Conservation (phyloP, 2,797 vertebrate genomes). For the Agapornis canus region DNA sequence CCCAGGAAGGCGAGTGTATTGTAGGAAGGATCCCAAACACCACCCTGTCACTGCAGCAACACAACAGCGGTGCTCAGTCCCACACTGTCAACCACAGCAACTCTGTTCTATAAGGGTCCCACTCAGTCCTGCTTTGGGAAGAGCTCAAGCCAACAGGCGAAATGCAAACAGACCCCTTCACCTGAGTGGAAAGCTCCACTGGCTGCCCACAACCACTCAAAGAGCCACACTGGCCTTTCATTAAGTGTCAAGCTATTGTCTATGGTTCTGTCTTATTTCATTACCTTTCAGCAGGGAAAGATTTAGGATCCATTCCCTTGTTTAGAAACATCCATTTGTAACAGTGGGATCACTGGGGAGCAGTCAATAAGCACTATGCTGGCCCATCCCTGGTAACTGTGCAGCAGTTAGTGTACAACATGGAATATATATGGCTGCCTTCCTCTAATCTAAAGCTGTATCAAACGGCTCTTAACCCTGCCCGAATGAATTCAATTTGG, state of each 20-base stretch:
- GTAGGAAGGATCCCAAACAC: not conserved
- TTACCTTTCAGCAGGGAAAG: conserved; percentile 23
- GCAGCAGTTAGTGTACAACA: conserved; percentile 33
- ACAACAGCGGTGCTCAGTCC: not conserved
- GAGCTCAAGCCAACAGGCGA: not conserved
- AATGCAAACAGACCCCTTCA: not conserved
- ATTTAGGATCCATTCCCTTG: conserved; percentile 52
- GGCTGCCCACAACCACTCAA: not conserved
- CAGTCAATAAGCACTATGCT: not conserved
- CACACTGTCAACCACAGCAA: not conserved
- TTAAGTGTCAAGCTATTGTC: not conserved
- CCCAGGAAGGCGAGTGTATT: not conserved
- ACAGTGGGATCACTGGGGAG: conserved; percentile 14
- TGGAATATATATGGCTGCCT: conserved; percentile 60
- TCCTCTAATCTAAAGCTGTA: conserved; percentile 64
- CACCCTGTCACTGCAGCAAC: not conserved
- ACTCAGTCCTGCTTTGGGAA: not conserved
- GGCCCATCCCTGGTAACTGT: conserved; percentile 1
- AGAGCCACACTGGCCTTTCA: not conserved
- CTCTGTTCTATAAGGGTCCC: not conserved
- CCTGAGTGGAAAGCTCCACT: accelerated
- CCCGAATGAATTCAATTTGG: conserved; percentile 70
- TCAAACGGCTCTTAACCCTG: conserved; percentile 64
- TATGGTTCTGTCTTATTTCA: not conserved
- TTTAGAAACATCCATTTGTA: conserved; percentile 49